phyloP scores from a whole-genome alignment of 1,140 invertebrate genomes.

The Steinernema feltiae region DNA sequence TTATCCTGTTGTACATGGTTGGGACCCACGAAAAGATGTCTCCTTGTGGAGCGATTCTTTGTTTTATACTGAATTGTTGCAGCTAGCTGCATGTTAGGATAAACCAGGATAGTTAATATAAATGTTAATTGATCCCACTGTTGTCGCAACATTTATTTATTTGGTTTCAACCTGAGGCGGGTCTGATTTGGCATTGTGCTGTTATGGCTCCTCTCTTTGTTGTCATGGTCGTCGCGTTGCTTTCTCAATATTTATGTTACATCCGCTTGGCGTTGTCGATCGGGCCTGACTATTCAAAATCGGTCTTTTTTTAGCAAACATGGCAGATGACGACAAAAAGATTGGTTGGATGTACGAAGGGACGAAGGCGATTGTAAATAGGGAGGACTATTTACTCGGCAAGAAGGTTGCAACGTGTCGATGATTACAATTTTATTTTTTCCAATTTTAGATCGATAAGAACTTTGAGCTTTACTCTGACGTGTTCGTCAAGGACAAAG shows the following conservation, averaged over 20 bases:
- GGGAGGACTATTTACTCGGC: conserved; percentile 18
- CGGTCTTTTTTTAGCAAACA: too few relatives aligned
- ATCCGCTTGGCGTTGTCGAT: too few relatives aligned
- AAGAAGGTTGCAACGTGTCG: neutral
- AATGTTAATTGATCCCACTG: conserved; percentile 8
- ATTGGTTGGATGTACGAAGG: conserved; percentile 40
- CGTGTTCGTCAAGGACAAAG: neutral
- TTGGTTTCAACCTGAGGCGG: neutral
- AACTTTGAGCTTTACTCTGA: conserved; percentile 2
- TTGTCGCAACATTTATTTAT: neutral
- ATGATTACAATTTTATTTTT: neutral
- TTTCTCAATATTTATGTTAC: too few relatives aligned
- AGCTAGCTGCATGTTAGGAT: conserved; percentile 7
- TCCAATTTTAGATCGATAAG: neutral
- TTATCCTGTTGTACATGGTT: conserved; percentile 5
- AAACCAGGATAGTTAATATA: conserved; percentile 15
- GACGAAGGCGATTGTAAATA: conserved; percentile 28
- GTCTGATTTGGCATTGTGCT: neutral
- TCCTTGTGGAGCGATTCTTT: neutral
- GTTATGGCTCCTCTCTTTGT: too few relatives aligned
- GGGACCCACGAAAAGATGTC: neutral
- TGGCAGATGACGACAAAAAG: conserved; percentile 22
- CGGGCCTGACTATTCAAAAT: too few relatives aligned
- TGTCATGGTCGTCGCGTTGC: too few relatives aligned
- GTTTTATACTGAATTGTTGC: conserved; percentile 13